These are phyloP conservation scores for Ptiloglossa arizonensis DNA, from an alignment of 1,140 invertebrate genomes.

Conservation along the genomic window DNA sequence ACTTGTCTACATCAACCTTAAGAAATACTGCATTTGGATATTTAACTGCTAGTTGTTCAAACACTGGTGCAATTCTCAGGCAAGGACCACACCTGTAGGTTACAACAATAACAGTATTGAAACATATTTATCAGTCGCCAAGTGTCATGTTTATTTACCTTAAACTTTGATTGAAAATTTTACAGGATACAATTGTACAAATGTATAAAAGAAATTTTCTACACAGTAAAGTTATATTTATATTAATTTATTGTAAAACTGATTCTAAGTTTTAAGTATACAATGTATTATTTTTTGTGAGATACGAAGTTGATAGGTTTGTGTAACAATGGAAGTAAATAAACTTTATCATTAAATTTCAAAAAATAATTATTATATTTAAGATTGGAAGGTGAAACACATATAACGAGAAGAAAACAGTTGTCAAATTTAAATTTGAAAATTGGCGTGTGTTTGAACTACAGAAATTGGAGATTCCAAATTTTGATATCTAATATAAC, in stretches of 20 bases:
- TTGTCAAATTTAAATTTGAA: background rate
- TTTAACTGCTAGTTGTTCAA: conserved; percentile 91
- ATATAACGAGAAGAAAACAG: background rate
- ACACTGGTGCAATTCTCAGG: conserved; percentile 94
- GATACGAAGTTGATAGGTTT: background rate
- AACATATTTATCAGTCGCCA: background rate
- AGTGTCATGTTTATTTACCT: background rate
- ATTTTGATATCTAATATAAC: conserved; percentile 57
- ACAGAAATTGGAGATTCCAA: background rate
- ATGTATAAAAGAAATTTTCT: background rate
- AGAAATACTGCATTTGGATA: conserved; percentile 95
- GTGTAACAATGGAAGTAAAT: background rate
- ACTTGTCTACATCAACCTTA: conserved; percentile 97
- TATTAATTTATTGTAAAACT: background rate
- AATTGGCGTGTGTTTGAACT: background rate
- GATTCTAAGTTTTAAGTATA: background rate
- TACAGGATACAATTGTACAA: background rate
- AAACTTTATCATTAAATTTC: background rate
- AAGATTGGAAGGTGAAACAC: too few relatives aligned
- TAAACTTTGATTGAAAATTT: background rate
- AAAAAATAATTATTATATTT: background rate
- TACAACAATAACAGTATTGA: conserved; percentile 6
- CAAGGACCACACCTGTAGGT: conserved; percentile 95
- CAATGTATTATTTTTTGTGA: background rate
- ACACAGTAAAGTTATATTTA: too few relatives aligned